Percentiles rank a stretch among this genome's conserved stretches.
Conservation (phyloP, 1,140 invertebrate genomes). For the Leguminivora glycinivorella region DNA sequence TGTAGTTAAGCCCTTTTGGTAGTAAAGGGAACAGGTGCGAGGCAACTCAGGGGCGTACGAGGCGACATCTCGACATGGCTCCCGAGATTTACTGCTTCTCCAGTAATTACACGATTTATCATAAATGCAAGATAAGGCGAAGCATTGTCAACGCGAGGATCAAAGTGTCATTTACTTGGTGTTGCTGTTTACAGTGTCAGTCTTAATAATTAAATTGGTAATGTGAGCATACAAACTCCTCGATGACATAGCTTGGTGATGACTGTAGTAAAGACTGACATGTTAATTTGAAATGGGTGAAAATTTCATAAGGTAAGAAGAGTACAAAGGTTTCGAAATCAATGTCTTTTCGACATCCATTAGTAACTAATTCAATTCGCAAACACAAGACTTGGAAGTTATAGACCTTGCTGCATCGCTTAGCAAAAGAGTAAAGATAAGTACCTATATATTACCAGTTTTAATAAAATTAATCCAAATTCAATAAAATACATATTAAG, state of each 20-base stretch:
- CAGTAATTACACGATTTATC: constrained; percentile 17
- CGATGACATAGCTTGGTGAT: neutral
- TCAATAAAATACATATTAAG: too few species aligned
- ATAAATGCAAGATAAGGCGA: constrained; percentile 16
- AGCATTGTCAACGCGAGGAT: constrained; percentile 14
- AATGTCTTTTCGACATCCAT: too few species aligned
- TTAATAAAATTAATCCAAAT: too few species aligned
- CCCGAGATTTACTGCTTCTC: constrained; percentile 6
- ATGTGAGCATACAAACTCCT: neutral
- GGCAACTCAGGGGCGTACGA: constrained; percentile 3
- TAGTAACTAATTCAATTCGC: too few species aligned
- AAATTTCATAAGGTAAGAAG: neutral
- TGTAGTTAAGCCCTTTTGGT: neutral
- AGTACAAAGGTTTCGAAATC: too few species aligned
- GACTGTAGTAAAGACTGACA: neutral
- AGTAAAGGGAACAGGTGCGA: neutral
- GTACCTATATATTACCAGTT: too few species aligned
- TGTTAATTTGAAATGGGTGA: neutral
- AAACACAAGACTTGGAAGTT: too few species aligned
- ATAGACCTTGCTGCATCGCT: too few species aligned
- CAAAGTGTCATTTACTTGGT: constrained; percentile 10
- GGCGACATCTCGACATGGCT: constrained; percentile 6
- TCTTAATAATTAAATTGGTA: neutral
- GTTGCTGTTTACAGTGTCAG: neutral
- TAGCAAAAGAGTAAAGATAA: too few species aligned